Evolutionary conservation across 1,140 invertebrate species (phyloP).

Genomic region (Hesperophylax magnus): DNA sequence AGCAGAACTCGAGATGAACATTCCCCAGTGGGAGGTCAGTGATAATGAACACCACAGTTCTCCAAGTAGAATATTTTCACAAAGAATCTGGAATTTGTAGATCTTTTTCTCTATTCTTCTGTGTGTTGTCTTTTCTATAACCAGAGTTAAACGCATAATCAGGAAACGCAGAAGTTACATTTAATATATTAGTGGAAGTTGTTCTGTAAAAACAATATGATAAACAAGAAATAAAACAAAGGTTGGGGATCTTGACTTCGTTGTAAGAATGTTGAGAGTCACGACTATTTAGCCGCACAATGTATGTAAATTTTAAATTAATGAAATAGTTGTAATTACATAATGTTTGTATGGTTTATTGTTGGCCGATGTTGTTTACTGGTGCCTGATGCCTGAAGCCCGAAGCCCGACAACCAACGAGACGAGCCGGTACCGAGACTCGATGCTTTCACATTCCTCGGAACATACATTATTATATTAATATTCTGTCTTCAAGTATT

Average conservation of each 20-base stretch:
- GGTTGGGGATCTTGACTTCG: conserved; percentile 57
- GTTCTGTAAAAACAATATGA: conserved; percentile 57
- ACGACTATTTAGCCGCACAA: conserved; percentile 58
- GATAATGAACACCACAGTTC: conserved; percentile 12
- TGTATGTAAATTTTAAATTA: conserved; percentile 57
- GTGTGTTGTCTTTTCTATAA: conserved; percentile 54
- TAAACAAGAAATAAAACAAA: conserved; percentile 50
- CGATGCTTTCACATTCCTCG: no score
- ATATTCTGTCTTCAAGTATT: no score
- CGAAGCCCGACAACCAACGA: no score
- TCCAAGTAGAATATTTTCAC: conserved; percentile 6
- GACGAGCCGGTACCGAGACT: no score
- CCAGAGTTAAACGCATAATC: conserved; percentile 50
- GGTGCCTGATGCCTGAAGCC: background rate
- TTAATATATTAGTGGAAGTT: conserved; percentile 56
- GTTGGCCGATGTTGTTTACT: conserved; percentile 15
- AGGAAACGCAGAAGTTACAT: conserved; percentile 41
- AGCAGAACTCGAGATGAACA: background rate
- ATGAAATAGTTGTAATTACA: conserved; percentile 52
- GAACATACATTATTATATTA: no score
- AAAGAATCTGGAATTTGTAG: conserved; percentile 47
- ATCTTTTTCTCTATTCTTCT: conserved; percentile 53
- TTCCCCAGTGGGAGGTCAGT: background rate
- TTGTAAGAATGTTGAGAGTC: conserved; percentile 54
- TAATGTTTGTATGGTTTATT: conserved; percentile 36